Conservation (phyloP, 2,113 vertebrate genomes). For the Chelonoidis abingdonii region DNA sequence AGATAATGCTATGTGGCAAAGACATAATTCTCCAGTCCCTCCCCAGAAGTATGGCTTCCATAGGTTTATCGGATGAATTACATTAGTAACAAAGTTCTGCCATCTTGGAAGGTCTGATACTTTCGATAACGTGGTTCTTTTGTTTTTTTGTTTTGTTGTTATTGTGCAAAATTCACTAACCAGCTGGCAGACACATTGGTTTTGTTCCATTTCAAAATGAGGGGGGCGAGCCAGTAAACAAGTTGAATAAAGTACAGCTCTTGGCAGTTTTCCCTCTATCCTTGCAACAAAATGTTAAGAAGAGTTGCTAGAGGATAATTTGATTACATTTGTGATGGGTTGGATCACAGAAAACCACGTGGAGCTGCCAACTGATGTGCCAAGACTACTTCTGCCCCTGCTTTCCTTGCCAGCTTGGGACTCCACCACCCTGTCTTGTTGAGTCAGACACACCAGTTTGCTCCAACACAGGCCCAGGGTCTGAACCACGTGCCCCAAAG, state of each 20-base stretch:
- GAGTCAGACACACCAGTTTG: no score
- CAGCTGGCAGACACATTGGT: neutral
- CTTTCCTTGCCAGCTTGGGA: no score
- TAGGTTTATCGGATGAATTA: neutral
- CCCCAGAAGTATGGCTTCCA: neutral
- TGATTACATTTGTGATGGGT: neutral
- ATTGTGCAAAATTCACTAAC: neutral
- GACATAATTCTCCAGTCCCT: neutral
- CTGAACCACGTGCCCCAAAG: no score
- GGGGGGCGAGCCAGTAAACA: neutral
- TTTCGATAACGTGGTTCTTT: neutral
- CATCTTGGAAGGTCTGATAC: neutral
- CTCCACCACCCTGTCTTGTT: no score
- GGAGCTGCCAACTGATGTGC: no score
- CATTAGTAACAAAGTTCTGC: neutral
- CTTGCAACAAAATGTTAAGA: rapidly evolving
- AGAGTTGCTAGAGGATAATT: neutral
- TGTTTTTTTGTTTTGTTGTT: no score
- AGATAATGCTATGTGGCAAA: neutral
- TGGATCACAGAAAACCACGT: no score
- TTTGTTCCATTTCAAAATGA: neutral
- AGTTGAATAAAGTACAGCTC: neutral
- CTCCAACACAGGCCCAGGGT: no score
- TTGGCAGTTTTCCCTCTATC: neutral
- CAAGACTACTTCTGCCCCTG: no score